Evolutionary conservation across 2,113 vertebrate species (phyloP), one percentile per base, ranked within the genome.

Genomic region (Odobenus rosmarus): DNA sequence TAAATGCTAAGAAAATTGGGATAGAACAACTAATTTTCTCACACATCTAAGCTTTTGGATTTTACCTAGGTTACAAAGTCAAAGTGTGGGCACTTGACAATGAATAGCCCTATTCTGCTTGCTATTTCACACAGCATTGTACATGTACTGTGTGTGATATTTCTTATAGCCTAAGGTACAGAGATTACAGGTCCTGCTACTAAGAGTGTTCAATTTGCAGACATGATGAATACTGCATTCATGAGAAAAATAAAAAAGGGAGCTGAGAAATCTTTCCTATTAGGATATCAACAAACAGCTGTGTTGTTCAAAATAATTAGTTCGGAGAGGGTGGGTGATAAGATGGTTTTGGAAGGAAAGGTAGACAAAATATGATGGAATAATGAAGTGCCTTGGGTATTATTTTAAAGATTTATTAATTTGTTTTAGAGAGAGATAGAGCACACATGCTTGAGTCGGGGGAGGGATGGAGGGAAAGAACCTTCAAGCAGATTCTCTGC

Each of bases 21-120:
- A 87, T 4, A n/a, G 62, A 97, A 59, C 14, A 9, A n/a, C 9
- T 33, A 16, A 51, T 15, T 85, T 93, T 96, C 67, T 62, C 39
- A 84, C 31, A 67, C 28, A 23, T 61, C 0, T 64, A 12, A 0
- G 0, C 6, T 85, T 3, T 28, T 88, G 85, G 55, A 67, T 31
- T 80, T 64, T 81, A 86, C 33, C 5, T 24, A 11, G 11, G 16
- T 64, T 19, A 92, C 76, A 77, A 85, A 59, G 4, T 95, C 36
- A 5, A 83, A 77, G 64, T 64, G 23, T 59, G 19, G 46, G 42
- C 7, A n/a, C 4, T 57, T 15, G n/a, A 76, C 19, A 83, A 46
- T 28, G 1, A 64, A 59, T n/a, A 61, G 4, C 6, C 53, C 8
- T 67, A 16, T 14, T 53, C 14, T 62, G 5, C 26, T 84, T 87